Conservation (phyloP, 1,140 invertebrate species). For the Sinella curviseta region DNA sequence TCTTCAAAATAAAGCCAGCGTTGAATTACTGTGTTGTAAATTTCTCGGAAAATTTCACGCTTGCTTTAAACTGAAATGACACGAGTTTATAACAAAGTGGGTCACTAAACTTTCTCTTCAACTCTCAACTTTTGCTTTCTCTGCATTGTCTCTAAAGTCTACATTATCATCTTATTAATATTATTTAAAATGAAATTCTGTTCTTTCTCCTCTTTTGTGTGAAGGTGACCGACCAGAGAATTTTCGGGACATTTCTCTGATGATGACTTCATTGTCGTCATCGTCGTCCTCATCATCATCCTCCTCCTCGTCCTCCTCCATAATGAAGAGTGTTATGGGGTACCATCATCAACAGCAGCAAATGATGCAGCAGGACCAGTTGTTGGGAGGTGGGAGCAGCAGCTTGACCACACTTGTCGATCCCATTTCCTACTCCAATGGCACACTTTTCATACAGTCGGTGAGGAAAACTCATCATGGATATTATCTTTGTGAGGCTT, state of each 20-base stretch:
- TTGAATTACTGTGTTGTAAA: too few relatives aligned
- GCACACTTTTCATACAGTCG: slow-evolving; percentile 57
- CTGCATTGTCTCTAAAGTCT: too few relatives aligned
- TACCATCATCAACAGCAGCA: slow-evolving; percentile 6
- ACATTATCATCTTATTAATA: too few relatives aligned
- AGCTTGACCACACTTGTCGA: not conserved
- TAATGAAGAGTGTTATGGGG: not conserved
- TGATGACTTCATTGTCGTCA: not conserved
- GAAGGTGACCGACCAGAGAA: slow-evolving; percentile 46
- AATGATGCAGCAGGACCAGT: slow-evolving; percentile 2
- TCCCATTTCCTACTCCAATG: slow-evolving; percentile 55
- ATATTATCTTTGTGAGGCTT: slow-evolving; percentile 62
- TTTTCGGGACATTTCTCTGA: slow-evolving; percentile 46
- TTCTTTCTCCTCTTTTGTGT: too few relatives aligned
- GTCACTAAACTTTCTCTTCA: too few relatives aligned
- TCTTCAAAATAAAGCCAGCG: too few relatives aligned
- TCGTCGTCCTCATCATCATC: slow-evolving; percentile 1
- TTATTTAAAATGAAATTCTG: not conserved
- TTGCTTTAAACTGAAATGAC: too few relatives aligned
- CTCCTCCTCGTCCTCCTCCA: slow-evolving; percentile 21
- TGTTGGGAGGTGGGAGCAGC: not conserved
- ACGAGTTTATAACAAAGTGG: too few relatives aligned
- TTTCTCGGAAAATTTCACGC: too few relatives aligned
- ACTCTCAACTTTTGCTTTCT: too few relatives aligned
- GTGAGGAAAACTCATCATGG: slow-evolving; percentile 58